Percentiles rank a stretch among this genome's conserved stretches.
Conservation (phyloP, 2,113 vertebrate genomes). For the Eptesicus fuscus region DNA sequence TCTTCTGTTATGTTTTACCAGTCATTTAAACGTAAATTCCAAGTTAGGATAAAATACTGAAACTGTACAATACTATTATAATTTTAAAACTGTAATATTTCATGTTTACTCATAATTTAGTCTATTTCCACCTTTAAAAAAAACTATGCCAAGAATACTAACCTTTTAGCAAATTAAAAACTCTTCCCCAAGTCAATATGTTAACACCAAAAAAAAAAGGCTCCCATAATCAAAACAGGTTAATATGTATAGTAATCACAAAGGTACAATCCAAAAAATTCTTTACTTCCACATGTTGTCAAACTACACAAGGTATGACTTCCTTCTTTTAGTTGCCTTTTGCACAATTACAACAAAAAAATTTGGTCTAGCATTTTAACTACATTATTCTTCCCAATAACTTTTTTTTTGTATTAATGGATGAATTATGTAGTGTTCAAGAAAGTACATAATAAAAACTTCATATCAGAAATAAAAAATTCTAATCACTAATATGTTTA, state of each 20-base stretch:
- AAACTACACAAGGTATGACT: not conserved
- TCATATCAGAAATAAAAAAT: not conserved
- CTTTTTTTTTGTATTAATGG: not conserved
- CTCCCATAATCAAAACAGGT: not conserved
- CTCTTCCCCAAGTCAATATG: not conserved
- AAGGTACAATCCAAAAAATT: not conserved
- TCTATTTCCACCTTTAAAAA: not conserved
- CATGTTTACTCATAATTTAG: slow-evolving; percentile 1
- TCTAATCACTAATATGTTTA: not conserved
- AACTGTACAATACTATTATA: not conserved
- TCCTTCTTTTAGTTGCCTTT: slow-evolving; percentile 16
- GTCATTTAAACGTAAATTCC: not conserved
- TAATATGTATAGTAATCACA: not conserved
- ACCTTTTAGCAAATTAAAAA: slow-evolving; percentile 12
- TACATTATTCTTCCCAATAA: not conserved
- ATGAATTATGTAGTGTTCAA: not conserved
- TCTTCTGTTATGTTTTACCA: not conserved
- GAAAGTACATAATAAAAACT: not conserved
- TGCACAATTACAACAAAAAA: slow-evolving; percentile 25
- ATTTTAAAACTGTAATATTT: slow-evolving; percentile 8
- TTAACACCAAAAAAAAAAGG: not conserved
- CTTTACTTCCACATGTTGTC: not conserved
- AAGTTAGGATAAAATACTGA: not conserved
- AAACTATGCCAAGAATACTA: not conserved
- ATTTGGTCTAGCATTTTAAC: not conserved